A percentile compares a stretch with the other conserved stretches of the same genome.
phyloP scores from a whole-genome alignment of 2,113 vertebrate species.

The Engystomops pustulosus region DNA sequence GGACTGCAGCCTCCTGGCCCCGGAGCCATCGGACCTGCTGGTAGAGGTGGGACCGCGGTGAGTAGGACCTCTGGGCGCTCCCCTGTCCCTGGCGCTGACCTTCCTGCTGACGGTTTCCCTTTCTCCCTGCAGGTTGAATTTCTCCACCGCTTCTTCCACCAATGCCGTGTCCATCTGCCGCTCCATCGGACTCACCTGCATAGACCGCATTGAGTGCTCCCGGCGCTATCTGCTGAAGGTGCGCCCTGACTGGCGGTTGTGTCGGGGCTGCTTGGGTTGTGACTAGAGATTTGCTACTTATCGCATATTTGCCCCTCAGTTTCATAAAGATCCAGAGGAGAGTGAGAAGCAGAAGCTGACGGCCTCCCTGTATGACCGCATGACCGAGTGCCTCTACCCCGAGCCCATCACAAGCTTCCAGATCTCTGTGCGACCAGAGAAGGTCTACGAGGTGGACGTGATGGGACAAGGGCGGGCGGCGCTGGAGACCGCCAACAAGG shows the following conservation, averaged over 20 bases:
- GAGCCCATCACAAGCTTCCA: slow-evolving; percentile 78
- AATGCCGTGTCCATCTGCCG: slow-evolving; percentile 87
- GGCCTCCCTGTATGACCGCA: slow-evolving; percentile 78
- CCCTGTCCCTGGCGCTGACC: background rate
- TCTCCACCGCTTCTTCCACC: slow-evolving; percentile 87
- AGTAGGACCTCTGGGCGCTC: background rate
- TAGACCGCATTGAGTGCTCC: slow-evolving; percentile 83
- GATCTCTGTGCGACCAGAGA: slow-evolving; percentile 71
- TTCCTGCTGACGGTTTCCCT: background rate
- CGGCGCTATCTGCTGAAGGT: slow-evolving; percentile 85
- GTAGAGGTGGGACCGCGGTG: slow-evolving; percentile 90
- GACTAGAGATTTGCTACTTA: background rate
- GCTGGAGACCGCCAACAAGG: slow-evolving; percentile 79
- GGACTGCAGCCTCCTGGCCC: slow-evolving; percentile 72
- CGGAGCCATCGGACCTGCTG: slow-evolving; percentile 71
- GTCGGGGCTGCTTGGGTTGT: too few species aligned
- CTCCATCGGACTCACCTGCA: slow-evolving; percentile 74
- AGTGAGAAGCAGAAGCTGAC: slow-evolving; percentile 70
- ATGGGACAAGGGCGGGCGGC: slow-evolving; percentile 76
- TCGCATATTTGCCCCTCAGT: slow-evolving; percentile 58
- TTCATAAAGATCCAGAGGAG: slow-evolving; percentile 51
- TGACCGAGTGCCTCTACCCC: slow-evolving; percentile 85
- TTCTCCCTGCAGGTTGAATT: slow-evolving; percentile 78
- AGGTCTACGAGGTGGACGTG: slow-evolving; percentile 80
- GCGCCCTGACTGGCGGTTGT: background rate